These are phyloP conservation scores for Mystacides longicornis DNA, from an alignment of 2,888 invertebrate species.

Conservation along the genomic window DNA sequence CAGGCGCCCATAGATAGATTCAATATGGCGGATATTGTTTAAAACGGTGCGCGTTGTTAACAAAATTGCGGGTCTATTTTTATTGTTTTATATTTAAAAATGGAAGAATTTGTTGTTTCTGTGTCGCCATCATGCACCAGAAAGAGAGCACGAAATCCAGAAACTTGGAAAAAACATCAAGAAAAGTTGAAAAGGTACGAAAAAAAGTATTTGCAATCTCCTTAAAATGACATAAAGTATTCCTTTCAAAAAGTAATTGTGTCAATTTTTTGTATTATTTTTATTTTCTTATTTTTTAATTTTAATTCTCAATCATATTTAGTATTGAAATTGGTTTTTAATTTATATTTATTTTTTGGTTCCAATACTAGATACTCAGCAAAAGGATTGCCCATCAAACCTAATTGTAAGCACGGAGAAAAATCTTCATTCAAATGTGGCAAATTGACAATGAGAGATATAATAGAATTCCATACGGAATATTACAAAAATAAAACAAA, in stretches of 20 bases:
- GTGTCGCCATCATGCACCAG: neutral
- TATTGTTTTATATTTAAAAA: neutral
- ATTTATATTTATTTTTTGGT: neutral
- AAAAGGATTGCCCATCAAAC: neutral
- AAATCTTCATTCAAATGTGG: neutral
- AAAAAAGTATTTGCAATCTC: neutral
- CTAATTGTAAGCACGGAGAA: neutral
- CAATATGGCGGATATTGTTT: neutral
- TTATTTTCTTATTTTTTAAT: neutral
- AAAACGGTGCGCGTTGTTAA: neutral
- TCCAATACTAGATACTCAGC: conserved; percentile 1
- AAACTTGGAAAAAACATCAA: neutral
- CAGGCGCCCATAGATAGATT: neutral
- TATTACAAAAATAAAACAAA: conserved; percentile 5
- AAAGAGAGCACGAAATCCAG: neutral
- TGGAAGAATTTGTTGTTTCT: neutral
- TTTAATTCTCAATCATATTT: neutral
- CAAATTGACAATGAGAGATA: conserved; percentile 2
- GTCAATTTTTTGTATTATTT: neutral
- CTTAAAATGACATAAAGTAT: neutral
- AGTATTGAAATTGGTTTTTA: neutral
- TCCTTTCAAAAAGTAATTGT: neutral
- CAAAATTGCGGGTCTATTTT: neutral
- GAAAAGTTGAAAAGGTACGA: neutral
- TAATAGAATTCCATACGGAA: conserved; percentile 3